Percentiles rank a stretch among this genome's conserved stretches.
Conservation (phyloP, 1,140 invertebrate genomes). For the Ephestia elutella region DNA sequence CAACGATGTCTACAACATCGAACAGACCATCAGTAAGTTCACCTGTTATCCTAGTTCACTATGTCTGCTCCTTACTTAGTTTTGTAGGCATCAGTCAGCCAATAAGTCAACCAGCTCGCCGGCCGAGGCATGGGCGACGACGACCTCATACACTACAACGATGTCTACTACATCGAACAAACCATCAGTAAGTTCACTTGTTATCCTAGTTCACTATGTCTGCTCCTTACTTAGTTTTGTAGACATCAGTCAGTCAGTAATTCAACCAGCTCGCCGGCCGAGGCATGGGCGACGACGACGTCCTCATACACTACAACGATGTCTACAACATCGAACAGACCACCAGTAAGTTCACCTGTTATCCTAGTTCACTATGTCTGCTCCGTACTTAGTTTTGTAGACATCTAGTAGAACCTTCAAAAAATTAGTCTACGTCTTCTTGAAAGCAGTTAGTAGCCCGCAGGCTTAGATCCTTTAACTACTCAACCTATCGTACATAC, state of each 20-base stretch:
- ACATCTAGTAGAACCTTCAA: no score
- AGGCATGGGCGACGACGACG: slow-evolving; percentile 73
- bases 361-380: no score
- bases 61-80: background rate
- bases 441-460: no score
- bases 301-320: slow-evolving; percentile 92
- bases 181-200: slow-evolving; percentile 62
- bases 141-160: slow-evolving; percentile 90
- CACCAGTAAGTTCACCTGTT: slow-evolving; percentile 52
- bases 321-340: slow-evolving; percentile 92
- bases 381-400: background rate
- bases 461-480: no score
- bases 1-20: slow-evolving; percentile 96
- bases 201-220: no score
- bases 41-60: no score
- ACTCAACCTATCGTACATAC: no score
- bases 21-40: slow-evolving; percentile 76
- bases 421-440: no score
- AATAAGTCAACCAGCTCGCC: slow-evolving; percentile 69
- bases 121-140: slow-evolving; percentile 68
- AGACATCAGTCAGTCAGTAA: no score
- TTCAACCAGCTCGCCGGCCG: slow-evolving; percentile 66
- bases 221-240: background rate
- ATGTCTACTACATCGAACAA: slow-evolving; percentile 93
- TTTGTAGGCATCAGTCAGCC: no score